These are phyloP conservation scores for Melanogrammus aeglefinus DNA, from an alignment of 2,797 vertebrate genomes.

Conservation along the genomic window DNA sequence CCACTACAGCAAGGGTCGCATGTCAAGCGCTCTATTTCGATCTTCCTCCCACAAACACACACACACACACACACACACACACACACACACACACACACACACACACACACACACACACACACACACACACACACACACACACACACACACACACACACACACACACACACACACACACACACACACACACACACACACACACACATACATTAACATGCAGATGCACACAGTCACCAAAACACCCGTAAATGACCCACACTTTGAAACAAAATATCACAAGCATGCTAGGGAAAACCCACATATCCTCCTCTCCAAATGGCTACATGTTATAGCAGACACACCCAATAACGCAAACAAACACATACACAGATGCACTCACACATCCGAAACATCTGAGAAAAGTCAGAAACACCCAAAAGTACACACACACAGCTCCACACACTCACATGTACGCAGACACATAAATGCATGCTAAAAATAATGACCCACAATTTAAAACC, in stretches of 20 bases:
- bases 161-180: constrained; percentile 4
- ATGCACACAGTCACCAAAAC: constrained; percentile 7
- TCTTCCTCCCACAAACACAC: neutral
- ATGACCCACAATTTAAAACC: constrained; percentile 9
- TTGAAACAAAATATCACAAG: too few species aligned
- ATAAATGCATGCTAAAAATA: neutral
- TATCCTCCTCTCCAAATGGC: neutral
- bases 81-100: neutral
- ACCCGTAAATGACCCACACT: too few species aligned
- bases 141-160: neutral
- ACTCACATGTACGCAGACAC: neutral
- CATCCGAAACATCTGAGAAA: neutral
- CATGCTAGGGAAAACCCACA: neutral
- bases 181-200: neutral
- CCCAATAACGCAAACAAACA: constrained; percentile 1
- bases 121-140: neutral
- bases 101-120: constrained; percentile 1
- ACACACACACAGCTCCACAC: constrained; percentile 7
- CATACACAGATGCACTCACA: constrained; percentile 8
- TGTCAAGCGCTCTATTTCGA: constrained; percentile 18
- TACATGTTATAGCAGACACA: constrained; percentile 2
- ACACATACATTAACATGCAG: neutral
- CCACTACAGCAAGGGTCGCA: constrained; percentile 17
- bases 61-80: constrained; percentile 1
- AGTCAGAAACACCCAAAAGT: constrained; percentile 8